Base-by-base conservation (phyloP, 2,888 invertebrate species). In the Palloptera scutellata region DNA sequence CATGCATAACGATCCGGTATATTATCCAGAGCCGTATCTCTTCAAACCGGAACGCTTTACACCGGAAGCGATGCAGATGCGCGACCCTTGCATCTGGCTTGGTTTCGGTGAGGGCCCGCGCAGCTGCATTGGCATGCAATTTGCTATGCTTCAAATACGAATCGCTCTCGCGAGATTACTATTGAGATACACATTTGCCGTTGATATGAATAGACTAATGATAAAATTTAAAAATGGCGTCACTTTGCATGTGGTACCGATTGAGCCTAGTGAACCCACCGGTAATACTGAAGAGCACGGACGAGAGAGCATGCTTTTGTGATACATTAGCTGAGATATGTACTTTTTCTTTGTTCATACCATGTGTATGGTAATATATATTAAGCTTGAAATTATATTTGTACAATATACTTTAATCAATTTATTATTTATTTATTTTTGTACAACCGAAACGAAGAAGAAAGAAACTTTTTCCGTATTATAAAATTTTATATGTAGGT, bases 21-120 rank as follows among this genome's bases (percentile, higher is more conserved):
- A 87, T 74, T 90, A 88, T 73, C 88, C 88, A 0, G 86, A 91
- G 11, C 91, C 91, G 0, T 86, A 88, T 1, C 85, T 85, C 43
- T 91, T 90, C 70, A 86, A 88, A 62, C 90, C 90, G 0, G 88
- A 90, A 30, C 85, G 90, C 70, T 91, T 90, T 79, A 79, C 85
- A 0, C 81, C 85, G 8, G 87, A 87, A 67, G 86, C 87, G 41
- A 88, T 88, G 70, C 83, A 86, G 0, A 85, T 83, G 41, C 75
- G 81, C 19, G 79, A 81, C 66, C 78, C 82, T 20, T 82, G 78
- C 67, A 76, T 80, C 1, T 86, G 83, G 79, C 72, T 86, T 52
- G 84, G 86, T 19, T 86, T 86, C 42, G 86, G 86, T 4, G 82
- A 83, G 41, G 86, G 86, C 0, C 85, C 84, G 0, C 79, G 86